phyloP scores from a whole-genome alignment of 2,888 invertebrate genomes.

The Drosophila vallismaia region DNA sequence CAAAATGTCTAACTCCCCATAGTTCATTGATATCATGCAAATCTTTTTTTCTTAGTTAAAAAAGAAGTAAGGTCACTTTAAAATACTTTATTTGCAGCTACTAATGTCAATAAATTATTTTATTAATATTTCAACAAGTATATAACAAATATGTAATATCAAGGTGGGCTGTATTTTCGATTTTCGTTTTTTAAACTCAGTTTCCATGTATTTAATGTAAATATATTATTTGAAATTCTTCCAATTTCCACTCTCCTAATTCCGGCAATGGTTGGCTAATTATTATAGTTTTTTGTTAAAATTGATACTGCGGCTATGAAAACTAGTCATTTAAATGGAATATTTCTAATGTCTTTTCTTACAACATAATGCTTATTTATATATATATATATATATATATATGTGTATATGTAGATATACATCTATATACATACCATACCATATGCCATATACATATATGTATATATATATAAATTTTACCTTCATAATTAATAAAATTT shows the following conservation, averaged over 20 bases:
- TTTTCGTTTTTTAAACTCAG: conserved; percentile 78
- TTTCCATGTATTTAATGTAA: conserved; percentile 64
- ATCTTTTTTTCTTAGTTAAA: not conserved
- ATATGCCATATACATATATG: conserved; percentile 36
- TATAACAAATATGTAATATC: conserved; percentile 83
- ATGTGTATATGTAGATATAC: conserved; percentile 35
- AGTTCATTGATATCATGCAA: too few species aligned
- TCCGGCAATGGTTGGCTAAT: conserved; percentile 76
- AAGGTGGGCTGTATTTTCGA: conserved; percentile 82
- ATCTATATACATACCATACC: conserved; percentile 17
- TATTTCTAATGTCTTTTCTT: conserved; percentile 54
- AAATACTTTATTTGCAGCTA: conserved; percentile 76
- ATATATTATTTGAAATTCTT: conserved; percentile 50
- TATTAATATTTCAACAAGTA: conserved; percentile 80
- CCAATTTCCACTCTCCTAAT: conserved; percentile 38
- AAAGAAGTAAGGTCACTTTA: conserved; percentile 35
- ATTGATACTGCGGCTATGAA: conserved; percentile 30
- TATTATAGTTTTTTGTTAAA: conserved; percentile 55
- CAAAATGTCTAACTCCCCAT: too few species aligned
- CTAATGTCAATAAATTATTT: conserved; percentile 71
- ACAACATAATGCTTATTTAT: conserved; percentile 44
- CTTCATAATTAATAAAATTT: conserved; percentile 29
- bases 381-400: conserved; percentile 45
- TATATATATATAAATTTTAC: conserved; percentile 23
- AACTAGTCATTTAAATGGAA: conserved; percentile 55